Base-by-base conservation (phyloP, 2,113 vertebrate genomes). In the Otocyon megalotis region DNA sequence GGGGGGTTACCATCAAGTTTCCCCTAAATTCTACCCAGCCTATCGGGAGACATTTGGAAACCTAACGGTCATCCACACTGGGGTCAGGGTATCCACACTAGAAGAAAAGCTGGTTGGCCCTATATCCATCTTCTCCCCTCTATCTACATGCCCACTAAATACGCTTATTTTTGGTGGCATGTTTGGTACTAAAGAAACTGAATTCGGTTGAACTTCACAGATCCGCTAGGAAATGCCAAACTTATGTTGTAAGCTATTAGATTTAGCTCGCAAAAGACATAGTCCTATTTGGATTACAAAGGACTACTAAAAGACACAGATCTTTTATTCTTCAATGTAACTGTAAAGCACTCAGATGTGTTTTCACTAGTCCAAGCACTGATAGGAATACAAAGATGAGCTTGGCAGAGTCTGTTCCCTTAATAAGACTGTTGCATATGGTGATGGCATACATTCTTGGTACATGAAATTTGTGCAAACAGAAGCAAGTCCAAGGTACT, bases 201-300 rank as follows among this genome's bases (percentile, higher is more conserved):
- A 92, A 84, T 74, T 92, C 50, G 50, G 8, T 86, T 86, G 48
- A 88, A 67, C 11, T 9, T 71, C 63, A 90, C 28, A 62, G 53
- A 37, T 81, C 86, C 37, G 3, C 72, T 88, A 50, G 14, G 28
- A 92, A 92, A 92, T 26, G 71, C 35, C 58, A 93, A 93, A 53
- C 5, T 69, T 54, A 32, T 32, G 16, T 93, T 86, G 56, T 95
- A 76, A 94, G 69, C 63, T 74, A n/a, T 82, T 91, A 95, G 60
- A 85, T 93, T 95, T 79, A 87, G 32, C 50, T 89, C 32, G 19
- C 67, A 82, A 82, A 74, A 48, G 62, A 53, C 83, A 63, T 15
- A 43, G 19, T 88, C 13, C 37, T 87, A 19, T 90, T 87, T 98
- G 43, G 32, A 77, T 89, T 88, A 79, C 72, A 65, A 90, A 82